Evolutionary conservation across 1,140 invertebrate genomes (phyloP).

Genomic region (Drosophila malerkotliana): DNA sequence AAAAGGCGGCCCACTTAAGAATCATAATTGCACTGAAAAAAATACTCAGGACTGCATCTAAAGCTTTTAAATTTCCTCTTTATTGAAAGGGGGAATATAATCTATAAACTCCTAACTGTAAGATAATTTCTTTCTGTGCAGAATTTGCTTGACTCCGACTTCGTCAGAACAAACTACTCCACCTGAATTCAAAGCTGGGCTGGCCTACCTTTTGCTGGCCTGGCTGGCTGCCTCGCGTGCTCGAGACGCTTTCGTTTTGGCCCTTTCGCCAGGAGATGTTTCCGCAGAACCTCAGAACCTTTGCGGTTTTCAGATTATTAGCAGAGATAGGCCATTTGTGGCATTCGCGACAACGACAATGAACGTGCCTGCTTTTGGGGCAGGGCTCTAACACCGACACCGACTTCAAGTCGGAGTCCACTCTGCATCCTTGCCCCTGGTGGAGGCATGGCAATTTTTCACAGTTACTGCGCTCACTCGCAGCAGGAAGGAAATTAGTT

Average conservation of each 20-base stretch:
- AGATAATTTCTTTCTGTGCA: not conserved
- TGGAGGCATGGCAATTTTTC: constrained; percentile 60
- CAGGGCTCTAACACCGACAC: constrained; percentile 12
- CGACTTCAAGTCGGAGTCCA: not conserved
- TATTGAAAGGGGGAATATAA: too few species aligned
- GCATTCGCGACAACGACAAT: constrained; percentile 54
- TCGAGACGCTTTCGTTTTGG: constrained; percentile 69
- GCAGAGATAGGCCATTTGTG: constrained; percentile 76
- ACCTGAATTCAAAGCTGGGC: constrained; percentile 27
- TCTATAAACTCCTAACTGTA: not conserved
- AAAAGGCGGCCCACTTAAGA: not conserved
- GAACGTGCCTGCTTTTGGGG: constrained; percentile 42
- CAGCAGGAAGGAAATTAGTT: constrained; percentile 74
- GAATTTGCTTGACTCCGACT: constrained; percentile 22
- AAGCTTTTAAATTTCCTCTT: not conserved
- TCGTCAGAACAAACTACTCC: constrained; percentile 21
- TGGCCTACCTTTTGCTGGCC: constrained; percentile 35
- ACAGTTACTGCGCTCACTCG: constrained; percentile 45
- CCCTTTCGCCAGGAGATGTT: constrained; percentile 62
- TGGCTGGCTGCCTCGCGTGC: constrained; percentile 57
- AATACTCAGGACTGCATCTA: not conserved
- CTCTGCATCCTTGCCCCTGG: constrained; percentile 12
- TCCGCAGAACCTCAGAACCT: constrained; percentile 57
- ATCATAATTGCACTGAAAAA: constrained; percentile 1
- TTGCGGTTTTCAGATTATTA: constrained; percentile 81